phyloP scores from a whole-genome alignment of 1,140 invertebrate species.

The Macrosteles quadrilineatus region DNA sequence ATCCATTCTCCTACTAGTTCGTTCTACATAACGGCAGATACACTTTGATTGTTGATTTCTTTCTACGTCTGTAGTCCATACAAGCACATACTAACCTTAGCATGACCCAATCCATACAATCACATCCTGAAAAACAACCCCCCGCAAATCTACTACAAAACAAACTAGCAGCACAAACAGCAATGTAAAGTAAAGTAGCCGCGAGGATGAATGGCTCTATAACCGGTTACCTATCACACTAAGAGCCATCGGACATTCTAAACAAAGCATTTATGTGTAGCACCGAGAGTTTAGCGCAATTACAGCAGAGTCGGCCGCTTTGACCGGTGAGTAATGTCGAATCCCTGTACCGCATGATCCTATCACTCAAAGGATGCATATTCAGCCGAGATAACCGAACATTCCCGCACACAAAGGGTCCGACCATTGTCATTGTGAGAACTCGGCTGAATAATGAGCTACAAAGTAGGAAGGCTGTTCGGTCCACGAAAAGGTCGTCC shows the following conservation, averaged over 20 bases:
- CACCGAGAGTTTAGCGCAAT: slow-evolving; percentile 14
- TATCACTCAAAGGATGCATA: slow-evolving; percentile 17
- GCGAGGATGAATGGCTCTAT: slow-evolving; percentile 1
- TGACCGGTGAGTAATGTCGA: slow-evolving; percentile 1
- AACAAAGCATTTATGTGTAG: slow-evolving; percentile 20
- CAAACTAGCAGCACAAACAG: no score
- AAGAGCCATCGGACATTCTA: slow-evolving; percentile 12
- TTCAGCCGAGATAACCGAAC: not conserved
- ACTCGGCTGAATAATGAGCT: no score
- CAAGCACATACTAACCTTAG: no score
- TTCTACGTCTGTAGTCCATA: no score
- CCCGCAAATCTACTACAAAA: no score
- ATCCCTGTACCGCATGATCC: slow-evolving; percentile 10
- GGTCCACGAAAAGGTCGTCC: no score
- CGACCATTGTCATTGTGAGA: slow-evolving; percentile 1
- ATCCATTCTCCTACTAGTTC: no score
- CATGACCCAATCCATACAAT: no score
- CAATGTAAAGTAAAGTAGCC: not conserved
- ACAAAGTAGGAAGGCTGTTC: no score
- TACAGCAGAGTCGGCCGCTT: slow-evolving; percentile 3
- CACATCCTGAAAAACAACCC: no score
- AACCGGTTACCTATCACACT: slow-evolving; percentile 7
- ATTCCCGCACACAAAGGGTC: not conserved
- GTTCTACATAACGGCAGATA: no score
- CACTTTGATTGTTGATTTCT: no score